These are phyloP conservation scores for Oplegnathus fasciatus DNA, from an alignment of 2,113 vertebrate species.

Conservation along the genomic window DNA sequence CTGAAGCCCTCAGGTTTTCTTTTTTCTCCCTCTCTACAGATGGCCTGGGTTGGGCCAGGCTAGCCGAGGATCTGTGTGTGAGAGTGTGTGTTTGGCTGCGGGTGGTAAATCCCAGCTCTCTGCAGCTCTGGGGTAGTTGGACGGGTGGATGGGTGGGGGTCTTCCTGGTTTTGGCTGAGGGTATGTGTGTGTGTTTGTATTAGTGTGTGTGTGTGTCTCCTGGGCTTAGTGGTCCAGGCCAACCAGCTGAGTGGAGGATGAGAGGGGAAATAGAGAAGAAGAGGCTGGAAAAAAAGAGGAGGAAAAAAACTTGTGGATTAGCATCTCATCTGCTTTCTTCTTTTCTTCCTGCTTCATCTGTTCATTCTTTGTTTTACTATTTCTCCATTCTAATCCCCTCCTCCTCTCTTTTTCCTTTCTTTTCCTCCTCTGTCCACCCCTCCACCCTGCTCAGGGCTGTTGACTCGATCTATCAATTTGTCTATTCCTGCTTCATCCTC, in stretches of 20 bases:
- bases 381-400: neutral
- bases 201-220: conserved; percentile 24
- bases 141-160: conserved; percentile 75
- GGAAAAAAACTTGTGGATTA: conserved; percentile 62
- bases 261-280: conserved; percentile 15
- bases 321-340: conserved; percentile 75
- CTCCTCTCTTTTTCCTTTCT: neutral
- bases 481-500: neutral
- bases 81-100: conserved; percentile 66
- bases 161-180: conserved; percentile 73
- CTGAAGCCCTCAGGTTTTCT: conserved; percentile 62
- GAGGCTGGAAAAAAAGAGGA: neutral
- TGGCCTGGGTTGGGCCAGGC: conserved; percentile 61
- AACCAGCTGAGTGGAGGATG: conserved; percentile 48
- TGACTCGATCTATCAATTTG: conserved; percentile 34
- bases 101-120: conserved; percentile 73
- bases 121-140: conserved; percentile 43
- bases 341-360: conserved; percentile 25
- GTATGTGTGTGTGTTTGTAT: conserved; percentile 23
- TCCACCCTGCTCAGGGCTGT: conserved; percentile 26
- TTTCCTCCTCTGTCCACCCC: neutral
- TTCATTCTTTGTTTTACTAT: conserved; percentile 37
- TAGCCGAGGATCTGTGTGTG: conserved; percentile 36
- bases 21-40: conserved; percentile 55
- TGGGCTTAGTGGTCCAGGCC: conserved; percentile 66